Evolutionary conservation across 2,113 vertebrate species (phyloP).

Genomic region (Hiodon alosoides): DNA sequence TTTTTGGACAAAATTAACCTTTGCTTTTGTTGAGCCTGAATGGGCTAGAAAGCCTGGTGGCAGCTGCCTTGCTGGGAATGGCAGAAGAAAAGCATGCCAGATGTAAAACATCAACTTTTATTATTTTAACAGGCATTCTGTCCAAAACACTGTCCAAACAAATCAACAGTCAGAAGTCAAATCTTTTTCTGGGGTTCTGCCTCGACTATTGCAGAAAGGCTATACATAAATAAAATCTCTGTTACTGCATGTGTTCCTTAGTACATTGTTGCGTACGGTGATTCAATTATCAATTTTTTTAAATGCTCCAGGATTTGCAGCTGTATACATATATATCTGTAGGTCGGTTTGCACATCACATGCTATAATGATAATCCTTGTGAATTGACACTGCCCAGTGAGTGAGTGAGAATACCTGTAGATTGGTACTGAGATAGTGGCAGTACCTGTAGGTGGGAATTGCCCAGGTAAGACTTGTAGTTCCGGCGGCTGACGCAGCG

Average conservation of each 20-base stretch:
- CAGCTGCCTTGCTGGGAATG: background rate
- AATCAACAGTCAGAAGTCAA: too few species aligned
- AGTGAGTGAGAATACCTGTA: background rate
- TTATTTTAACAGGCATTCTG: too few species aligned
- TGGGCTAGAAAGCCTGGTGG: conserved; percentile 12
- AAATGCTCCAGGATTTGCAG: background rate
- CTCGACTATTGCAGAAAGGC: too few species aligned
- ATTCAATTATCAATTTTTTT: too few species aligned
- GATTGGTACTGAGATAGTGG: background rate
- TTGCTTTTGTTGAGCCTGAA: conserved; percentile 8
- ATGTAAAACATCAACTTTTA: background rate
- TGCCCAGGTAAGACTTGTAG: conserved; percentile 65
- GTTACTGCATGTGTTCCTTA: too few species aligned
- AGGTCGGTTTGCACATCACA: too few species aligned
- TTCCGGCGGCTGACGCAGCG: conserved; percentile 61
- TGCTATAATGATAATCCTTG: background rate
- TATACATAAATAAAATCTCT: too few species aligned
- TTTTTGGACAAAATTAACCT: background rate
- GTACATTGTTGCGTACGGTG: too few species aligned
- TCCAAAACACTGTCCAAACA: too few species aligned
- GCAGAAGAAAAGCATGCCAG: background rate
- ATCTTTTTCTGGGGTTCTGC: too few species aligned
- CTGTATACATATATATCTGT: background rate
- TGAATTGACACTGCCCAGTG: background rate
- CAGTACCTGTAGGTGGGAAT: conserved; percentile 37